A percentile compares a stretch with the other conserved stretches of the same genome.
These are phyloP conservation scores for Cepaea nemoralis DNA, from an alignment of 1,140 invertebrate genomes.

Conservation along the genomic window DNA sequence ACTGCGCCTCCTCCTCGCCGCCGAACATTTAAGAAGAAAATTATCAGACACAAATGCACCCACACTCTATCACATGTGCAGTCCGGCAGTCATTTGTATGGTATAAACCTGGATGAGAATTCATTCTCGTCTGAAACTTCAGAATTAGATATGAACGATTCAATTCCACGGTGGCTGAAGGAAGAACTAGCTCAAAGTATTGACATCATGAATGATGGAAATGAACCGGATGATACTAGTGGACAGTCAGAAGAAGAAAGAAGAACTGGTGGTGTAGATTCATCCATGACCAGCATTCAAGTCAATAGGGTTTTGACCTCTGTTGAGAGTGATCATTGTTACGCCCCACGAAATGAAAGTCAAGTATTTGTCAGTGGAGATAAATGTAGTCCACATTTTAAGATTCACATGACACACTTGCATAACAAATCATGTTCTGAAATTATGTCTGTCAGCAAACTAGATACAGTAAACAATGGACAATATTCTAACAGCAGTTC, in stretches of 20 bases:
- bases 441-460: slow-evolving; percentile 55
- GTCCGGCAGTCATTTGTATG: neutral
- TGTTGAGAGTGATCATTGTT: slow-evolving; percentile 27
- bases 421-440: slow-evolving; percentile 38
- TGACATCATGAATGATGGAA: slow-evolving; percentile 58
- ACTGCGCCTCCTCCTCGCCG: slow-evolving; percentile 75
- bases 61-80: neutral
- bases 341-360: neutral
- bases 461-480: slow-evolving; percentile 29
- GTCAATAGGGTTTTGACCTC: slow-evolving; percentile 60
- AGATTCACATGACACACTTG: neutral
- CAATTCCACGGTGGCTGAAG: slow-evolving; percentile 63
- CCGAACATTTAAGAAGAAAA: slow-evolving; percentile 58
- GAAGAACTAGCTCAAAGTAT: slow-evolving; percentile 71
- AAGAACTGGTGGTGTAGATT: slow-evolving; percentile 46
- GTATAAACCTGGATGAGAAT: slow-evolving; percentile 13
- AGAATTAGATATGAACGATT: slow-evolving; percentile 25
- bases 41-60: slow-evolving; percentile 54
- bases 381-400: slow-evolving; percentile 17
- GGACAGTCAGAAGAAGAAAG: slow-evolving; percentile 61
- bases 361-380: slow-evolving; percentile 6
- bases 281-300: slow-evolving; percentile 67
- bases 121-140: slow-evolving; percentile 38
- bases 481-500: slow-evolving; percentile 47
- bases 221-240: slow-evolving; percentile 67